A percentile compares a stretch with the other conserved stretches of the same genome.
Conservation (phyloP, 2,113 vertebrate species). For the Cyprinodon tularosa region DNA sequence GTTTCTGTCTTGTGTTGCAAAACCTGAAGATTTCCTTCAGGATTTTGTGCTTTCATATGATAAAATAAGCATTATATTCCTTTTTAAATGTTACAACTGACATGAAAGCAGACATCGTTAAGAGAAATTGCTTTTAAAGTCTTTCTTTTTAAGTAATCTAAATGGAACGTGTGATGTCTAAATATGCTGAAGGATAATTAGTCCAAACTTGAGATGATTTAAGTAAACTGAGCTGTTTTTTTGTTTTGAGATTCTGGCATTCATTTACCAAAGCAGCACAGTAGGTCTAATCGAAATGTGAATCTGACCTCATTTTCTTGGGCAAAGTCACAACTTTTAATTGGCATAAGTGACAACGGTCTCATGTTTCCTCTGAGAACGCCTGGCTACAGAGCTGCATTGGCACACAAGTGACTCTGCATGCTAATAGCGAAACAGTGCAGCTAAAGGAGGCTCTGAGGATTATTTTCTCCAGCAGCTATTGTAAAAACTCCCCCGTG, state of each 20-base stretch:
- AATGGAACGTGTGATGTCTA: background rate
- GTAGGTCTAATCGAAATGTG: slow-evolving; percentile 31
- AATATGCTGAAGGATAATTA: background rate
- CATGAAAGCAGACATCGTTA: background rate
- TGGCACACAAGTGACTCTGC: slow-evolving; percentile 47
- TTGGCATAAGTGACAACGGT: slow-evolving; percentile 60
- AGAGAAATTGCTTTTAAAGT: background rate
- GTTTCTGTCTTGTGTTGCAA: background rate
- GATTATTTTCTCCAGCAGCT: slow-evolving; percentile 28
- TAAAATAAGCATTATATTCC: background rate
- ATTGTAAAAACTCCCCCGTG: slow-evolving; percentile 20
- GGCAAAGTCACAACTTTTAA: slow-evolving; percentile 70
- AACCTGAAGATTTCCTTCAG: background rate
- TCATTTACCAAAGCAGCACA: slow-evolving; percentile 27
- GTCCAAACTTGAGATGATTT: background rate
- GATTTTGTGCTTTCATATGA: background rate
- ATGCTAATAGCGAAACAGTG: slow-evolving; percentile 51
- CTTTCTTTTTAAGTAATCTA: background rate
- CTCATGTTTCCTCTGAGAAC: slow-evolving; percentile 34
- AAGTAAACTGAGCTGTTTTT: slow-evolving; percentile 8
- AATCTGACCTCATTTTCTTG: slow-evolving; percentile 57
- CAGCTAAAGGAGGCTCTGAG: slow-evolving; percentile 9
- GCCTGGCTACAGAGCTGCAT: slow-evolving; percentile 26
- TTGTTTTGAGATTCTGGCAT: slow-evolving; percentile 15
- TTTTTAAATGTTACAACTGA: background rate